These are phyloP conservation scores for Tenthredo scrophulariae DNA, from an alignment of 2,888 invertebrate species.

Conservation along the genomic window DNA sequence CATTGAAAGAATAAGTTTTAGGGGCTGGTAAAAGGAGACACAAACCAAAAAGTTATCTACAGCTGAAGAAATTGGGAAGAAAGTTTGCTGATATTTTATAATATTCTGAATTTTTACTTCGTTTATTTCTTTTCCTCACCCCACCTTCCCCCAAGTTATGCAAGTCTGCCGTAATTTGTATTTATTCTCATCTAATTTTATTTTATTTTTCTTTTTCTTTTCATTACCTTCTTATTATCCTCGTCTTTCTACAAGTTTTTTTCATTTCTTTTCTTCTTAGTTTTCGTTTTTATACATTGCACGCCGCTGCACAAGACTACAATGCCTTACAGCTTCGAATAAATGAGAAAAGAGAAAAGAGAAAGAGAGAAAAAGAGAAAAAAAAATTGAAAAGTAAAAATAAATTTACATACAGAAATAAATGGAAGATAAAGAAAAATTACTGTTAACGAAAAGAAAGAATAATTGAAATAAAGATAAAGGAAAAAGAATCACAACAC, in stretches of 20 bases:
- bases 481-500: conserved; percentile 29
- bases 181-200: background rate
- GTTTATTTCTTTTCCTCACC: background rate
- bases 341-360: background rate
- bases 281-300: conserved; percentile 39
- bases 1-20: background rate
- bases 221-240: conserved; percentile 48
- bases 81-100: conserved; percentile 25
- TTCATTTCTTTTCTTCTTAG: conserved; percentile 30
- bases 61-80: conserved; percentile 10
- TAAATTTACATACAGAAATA: background rate
- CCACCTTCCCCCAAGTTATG: background rate
- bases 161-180: conserved; percentile 10
- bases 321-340: conserved; percentile 49
- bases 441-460: background rate
- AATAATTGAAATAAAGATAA: background rate
- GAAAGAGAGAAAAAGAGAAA: background rate
- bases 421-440: background rate
- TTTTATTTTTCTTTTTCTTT: conserved; percentile 33
- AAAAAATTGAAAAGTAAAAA: background rate
- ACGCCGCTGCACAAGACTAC: conserved; percentile 50
- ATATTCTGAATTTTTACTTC: background rate
- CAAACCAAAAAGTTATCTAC: conserved; percentile 22
- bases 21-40: conserved; percentile 25
- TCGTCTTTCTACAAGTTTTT: conserved; percentile 24